Evolutionary conservation across 2,888 invertebrate species (phyloP).

Genomic region (Biston betularia): DNA sequence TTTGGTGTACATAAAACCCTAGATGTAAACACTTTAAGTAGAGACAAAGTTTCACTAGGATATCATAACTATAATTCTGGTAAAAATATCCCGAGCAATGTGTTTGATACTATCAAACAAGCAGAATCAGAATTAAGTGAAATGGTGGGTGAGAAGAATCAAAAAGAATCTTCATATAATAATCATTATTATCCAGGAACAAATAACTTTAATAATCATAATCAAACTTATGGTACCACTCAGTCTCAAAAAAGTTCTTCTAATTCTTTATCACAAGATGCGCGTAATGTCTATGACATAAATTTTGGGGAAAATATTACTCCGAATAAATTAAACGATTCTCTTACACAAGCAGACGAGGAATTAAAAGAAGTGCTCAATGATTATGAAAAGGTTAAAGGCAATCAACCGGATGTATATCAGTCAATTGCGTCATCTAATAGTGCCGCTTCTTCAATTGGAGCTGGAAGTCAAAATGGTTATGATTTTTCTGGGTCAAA

Average conservation of each 20-base stretch:
- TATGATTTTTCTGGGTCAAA: background rate
- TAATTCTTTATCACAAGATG: background rate
- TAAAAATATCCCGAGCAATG: background rate
- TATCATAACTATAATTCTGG: background rate
- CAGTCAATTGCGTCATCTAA: background rate
- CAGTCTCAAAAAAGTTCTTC: background rate
- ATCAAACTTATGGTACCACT: background rate
- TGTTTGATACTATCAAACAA: background rate
- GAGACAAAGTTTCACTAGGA: background rate
- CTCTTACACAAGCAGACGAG: background rate
- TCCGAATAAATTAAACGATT: background rate
- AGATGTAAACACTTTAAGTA: background rate
- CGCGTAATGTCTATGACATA: background rate
- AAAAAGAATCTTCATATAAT: background rate
- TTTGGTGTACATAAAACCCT: background rate
- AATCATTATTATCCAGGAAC: background rate
- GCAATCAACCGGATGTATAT: background rate
- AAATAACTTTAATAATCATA: background rate
- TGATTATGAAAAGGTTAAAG: background rate
- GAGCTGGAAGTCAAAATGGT: background rate
- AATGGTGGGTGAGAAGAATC: background rate
- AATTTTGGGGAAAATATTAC: constrained; percentile 1
- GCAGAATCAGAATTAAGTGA: background rate
- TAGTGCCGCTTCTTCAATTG: background rate
- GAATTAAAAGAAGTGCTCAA: background rate